A percentile compares a stretch with the other conserved stretches of the same genome.
Conservation (phyloP, 2,888 invertebrate species). For the Antheraea yamamai region DNA sequence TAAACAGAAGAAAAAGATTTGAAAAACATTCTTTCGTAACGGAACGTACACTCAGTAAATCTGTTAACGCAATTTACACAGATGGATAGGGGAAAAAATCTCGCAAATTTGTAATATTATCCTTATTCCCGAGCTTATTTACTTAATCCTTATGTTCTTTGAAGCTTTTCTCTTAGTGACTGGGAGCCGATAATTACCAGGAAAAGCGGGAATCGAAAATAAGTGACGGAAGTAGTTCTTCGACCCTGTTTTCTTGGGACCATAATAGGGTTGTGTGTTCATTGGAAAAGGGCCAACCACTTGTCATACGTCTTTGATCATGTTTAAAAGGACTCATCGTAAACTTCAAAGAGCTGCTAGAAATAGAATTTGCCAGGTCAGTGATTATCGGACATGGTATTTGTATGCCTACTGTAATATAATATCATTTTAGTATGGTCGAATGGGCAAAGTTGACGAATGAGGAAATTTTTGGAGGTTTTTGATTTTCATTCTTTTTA, state of each 20-base stretch:
- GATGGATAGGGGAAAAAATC: background rate
- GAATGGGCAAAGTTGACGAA: background rate
- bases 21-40: background rate
- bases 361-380: slow-evolving; percentile 12
- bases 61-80: background rate
- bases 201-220: background rate
- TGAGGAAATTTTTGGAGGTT: background rate
- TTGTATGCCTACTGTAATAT: background rate
- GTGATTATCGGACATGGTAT: background rate
- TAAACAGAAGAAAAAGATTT: background rate
- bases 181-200: background rate
- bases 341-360: slow-evolving; percentile 9
- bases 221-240: background rate
- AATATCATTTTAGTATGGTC: background rate
- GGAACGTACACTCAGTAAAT: background rate
- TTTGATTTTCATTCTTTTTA: too few relatives aligned
- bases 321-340: background rate
- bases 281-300: background rate
- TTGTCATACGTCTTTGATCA: background rate
- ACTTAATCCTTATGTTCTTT: background rate
- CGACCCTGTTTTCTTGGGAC: background rate
- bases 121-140: background rate
- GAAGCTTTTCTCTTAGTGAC: background rate
- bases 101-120: background rate
- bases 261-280: background rate